Percentiles rank a stretch among this genome's conserved stretches.
phyloP scores from a whole-genome alignment of 2,797 vertebrate species.

The Microchirus variegatus region DNA sequence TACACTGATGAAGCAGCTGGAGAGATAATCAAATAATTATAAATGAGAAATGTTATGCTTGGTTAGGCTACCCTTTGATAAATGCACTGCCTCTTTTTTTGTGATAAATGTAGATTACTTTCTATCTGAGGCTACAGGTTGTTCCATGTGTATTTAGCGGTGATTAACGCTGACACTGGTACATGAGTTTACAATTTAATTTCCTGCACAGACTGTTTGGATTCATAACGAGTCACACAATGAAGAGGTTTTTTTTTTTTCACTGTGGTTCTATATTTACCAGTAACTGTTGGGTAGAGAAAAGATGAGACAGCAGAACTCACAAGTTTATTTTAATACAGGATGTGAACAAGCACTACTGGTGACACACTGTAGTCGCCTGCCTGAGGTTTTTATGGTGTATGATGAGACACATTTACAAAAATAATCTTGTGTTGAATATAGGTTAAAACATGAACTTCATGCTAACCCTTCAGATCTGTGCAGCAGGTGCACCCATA shows the following conservation, averaged over 20 bases:
- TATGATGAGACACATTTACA: too few species aligned
- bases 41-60: conserved; percentile 61
- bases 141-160: conserved; percentile 64
- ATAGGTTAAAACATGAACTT: too few species aligned
- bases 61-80: conserved; percentile 62
- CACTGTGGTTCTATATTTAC: background rate
- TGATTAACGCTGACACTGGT: conserved; percentile 40
- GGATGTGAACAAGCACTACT: background rate
- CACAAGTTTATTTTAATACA: background rate
- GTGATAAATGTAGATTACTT: conserved; percentile 62
- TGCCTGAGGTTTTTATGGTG: too few species aligned
- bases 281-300: background rate
- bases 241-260: background rate
- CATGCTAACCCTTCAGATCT: too few species aligned
- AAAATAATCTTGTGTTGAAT: too few species aligned
- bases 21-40: conserved; percentile 70
- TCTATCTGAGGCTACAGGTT: conserved; percentile 56
- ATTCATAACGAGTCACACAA: conserved; percentile 9
- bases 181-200: conserved; percentile 42
- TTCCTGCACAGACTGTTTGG: conserved; percentile 19
- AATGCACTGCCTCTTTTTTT: conserved; percentile 47
- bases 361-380: background rate
- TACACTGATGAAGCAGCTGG: conserved; percentile 46
- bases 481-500: too few species aligned
- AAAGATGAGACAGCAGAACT: conserved; percentile 3